phyloP scores from a whole-genome alignment of 2,888 invertebrate genomes.

The Heliconius hortense region DNA sequence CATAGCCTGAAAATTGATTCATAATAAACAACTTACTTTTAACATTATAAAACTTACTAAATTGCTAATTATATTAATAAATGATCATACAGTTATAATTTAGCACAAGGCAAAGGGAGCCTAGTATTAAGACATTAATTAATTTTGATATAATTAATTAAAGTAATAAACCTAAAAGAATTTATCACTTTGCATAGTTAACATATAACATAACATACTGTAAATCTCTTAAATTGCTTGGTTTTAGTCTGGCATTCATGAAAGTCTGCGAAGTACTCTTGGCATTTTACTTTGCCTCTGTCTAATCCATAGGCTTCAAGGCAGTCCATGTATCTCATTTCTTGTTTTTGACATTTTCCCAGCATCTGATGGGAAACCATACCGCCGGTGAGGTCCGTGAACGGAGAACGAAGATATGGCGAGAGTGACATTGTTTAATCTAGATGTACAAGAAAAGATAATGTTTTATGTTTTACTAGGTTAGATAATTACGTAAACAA shows the following conservation, averaged over 20 bases:
- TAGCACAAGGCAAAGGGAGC: no score
- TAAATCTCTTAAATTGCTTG: slow-evolving; percentile 83
- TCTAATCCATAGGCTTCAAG: slow-evolving; percentile 90
- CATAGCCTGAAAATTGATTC: slow-evolving; percentile 77
- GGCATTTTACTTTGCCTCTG: slow-evolving; percentile 84
- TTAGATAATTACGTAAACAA: slow-evolving; percentile 50
- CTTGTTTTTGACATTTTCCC: slow-evolving; percentile 85
- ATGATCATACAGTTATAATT: neutral
- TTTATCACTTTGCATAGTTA: neutral
- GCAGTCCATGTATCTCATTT: slow-evolving; percentile 88
- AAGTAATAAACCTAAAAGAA: neutral
- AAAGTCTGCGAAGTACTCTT: slow-evolving; percentile 84
- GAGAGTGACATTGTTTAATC: slow-evolving; percentile 79
- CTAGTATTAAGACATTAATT: no score
- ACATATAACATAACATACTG: slow-evolving; percentile 59
- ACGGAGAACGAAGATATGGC: slow-evolving; percentile 86
- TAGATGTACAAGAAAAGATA: slow-evolving; percentile 37
- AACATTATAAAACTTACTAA: neutral
- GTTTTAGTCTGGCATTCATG: slow-evolving; percentile 84
- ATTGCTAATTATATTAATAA: neutral
- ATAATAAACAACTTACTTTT: neutral
- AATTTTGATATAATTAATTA: neutral
- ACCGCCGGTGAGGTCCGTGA: slow-evolving; percentile 87
- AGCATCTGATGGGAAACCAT: slow-evolving; percentile 85
- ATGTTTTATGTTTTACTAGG: slow-evolving; percentile 28